phyloP scores from a whole-genome alignment of 2,113 vertebrate species.

The Aythya baeri region DNA sequence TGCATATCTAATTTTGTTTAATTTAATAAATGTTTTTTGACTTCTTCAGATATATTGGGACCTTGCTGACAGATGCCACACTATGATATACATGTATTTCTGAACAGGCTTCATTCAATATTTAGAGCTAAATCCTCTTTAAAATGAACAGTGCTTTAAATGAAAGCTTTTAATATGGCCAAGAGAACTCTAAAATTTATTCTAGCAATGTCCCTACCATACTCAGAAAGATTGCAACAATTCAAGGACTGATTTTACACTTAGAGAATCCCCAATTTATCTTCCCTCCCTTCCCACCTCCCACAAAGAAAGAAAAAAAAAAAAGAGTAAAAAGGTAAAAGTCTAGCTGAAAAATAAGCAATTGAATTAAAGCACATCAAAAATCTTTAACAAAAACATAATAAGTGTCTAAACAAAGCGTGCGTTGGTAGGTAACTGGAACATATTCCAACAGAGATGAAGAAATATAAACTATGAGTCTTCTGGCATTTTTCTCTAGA shows the following conservation, averaged over 20 bases:
- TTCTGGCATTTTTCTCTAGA: not conserved
- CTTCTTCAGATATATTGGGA: not conserved
- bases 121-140: conserved; percentile 16
- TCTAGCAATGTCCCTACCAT: conserved; percentile 20
- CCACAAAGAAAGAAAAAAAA: not conserved
- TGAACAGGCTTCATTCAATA: conserved; percentile 47
- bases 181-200: conserved; percentile 31
- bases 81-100: conserved; percentile 10
- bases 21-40: conserved; percentile 18
- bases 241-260: conserved; percentile 28
- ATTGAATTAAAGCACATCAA: not conserved
- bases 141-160: conserved; percentile 30
- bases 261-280: not conserved
- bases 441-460: conserved; percentile 38
- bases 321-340: not conserved
- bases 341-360: not conserved
- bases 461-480: conserved; percentile 40
- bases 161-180: conserved; percentile 39
- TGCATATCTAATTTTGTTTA: not conserved
- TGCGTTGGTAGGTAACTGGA: conserved; percentile 10
- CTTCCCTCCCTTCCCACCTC: no score
- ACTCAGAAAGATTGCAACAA: conserved; percentile 34
- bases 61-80: not conserved
- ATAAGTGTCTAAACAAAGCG: conserved; percentile 21
- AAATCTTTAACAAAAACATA: conserved; percentile 33